Conservation (phyloP, 2,888 invertebrate genomes). For the Ptychoptera contaminata region DNA sequence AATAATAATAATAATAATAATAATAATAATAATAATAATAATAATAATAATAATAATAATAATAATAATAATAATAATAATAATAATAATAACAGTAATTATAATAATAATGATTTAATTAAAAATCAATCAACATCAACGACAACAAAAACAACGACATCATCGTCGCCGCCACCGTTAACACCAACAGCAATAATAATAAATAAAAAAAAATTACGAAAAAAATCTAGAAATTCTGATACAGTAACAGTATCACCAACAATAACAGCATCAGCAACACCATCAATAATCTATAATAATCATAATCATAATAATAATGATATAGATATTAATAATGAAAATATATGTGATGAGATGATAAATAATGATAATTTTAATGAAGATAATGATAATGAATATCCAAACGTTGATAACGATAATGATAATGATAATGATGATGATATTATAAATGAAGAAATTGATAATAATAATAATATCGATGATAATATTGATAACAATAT, state of each 20-base stretch:
- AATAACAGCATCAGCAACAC: too few relatives aligned
- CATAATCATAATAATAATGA: too few relatives aligned
- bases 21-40: background rate
- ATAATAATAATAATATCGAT: conserved; percentile 8
- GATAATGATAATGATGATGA: conserved; percentile 1
- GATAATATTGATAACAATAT: conserved; percentile 10
- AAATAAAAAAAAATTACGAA: conserved; percentile 4
- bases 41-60: conserved; percentile 4
- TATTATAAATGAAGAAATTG: conserved; percentile 4
- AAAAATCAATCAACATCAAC: conserved; percentile 2
- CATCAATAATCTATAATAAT: too few relatives aligned
- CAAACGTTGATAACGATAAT: conserved; percentile 10
- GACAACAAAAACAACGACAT: background rate
- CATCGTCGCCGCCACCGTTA: background rate
- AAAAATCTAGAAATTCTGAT: too few relatives aligned
- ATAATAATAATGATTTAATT: too few relatives aligned
- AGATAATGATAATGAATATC: conserved; percentile 3
- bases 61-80: conserved; percentile 1
- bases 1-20: conserved; percentile 5
- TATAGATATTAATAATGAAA: too few relatives aligned
- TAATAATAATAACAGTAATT: background rate
- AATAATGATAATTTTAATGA: background rate
- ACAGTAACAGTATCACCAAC: too few relatives aligned
- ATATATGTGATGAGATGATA: too few relatives aligned
- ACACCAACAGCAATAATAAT: conserved; percentile 3